Evolutionary conservation across 2,888 invertebrate species (phyloP), one percentile per base, ranked within the genome.

Genomic region (Itoplectis maculator): DNA sequence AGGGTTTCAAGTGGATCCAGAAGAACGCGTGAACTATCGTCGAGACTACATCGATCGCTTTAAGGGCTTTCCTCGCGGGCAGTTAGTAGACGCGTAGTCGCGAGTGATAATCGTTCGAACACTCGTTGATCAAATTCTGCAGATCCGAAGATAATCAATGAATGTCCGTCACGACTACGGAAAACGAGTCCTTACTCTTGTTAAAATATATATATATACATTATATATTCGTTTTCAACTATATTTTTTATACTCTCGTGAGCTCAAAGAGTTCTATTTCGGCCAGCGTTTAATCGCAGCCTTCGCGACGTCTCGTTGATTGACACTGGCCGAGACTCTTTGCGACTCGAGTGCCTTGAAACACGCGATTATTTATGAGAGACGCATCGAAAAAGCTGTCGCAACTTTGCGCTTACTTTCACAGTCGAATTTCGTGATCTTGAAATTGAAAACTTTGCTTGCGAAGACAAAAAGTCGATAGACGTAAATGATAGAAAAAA

Each of bases 1-100:
- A 94, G 49, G 96, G 96, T 2, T 92, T 96, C 5, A 92, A 93
- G 75, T 96, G 96, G 95, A 95, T 96, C 84, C 95, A 95, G 61
- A 91, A 90, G 85, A 93, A 93, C 84, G 86, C 87, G 15, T 86
- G 59, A 85, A 11, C 20, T 11, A 1, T 45, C 45, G n/a, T 8
- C 45, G n/a, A 45, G 45, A n/a, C 45, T 2, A 45, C 54, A 23
- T 23, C 23, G 13, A 23, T 54, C 6, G 29, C 29, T 29, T 29
- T 29, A n/a, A n/a, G n/a, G 29, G 29, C 5, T 29, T 68, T 45
- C 45, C 54, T 65, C 35, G 15, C 63, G 49, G 29, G n/a, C 35
- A 35, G 56, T 59, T n/a, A 59, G 47, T 59, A 63, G 45, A 49
- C 56, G 42, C 78, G 65, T 84, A 73, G 80, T 63, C 29, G 35